Base-by-base conservation (phyloP, 1,140 invertebrate genomes). In the Brachionus koreanus region DNA sequence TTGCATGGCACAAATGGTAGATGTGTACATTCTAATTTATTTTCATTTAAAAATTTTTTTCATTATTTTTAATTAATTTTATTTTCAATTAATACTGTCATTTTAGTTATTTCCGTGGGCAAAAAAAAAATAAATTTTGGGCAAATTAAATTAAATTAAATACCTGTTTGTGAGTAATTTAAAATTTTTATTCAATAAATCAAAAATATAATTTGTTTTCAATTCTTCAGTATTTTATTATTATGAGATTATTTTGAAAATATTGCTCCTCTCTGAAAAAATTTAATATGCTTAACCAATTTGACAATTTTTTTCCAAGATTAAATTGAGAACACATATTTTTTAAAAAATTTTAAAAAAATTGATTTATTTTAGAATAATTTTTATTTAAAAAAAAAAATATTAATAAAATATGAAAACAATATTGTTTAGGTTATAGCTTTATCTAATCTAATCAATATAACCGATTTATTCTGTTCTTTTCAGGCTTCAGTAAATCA, bases 361-460 rank as follows among this genome's bases (percentile, higher is more conserved):
- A 57, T 16, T 5, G 6, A 19, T 67, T 67, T 9, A 35, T n/a
- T 35, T 67, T 33, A 29, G n/a, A 35, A 67, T n/a, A 13, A 33
- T 29, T 35, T 67, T 67, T 67, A 35, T 67, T 67, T 23, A 63
- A 10, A 63, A 63, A 29, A 16, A 23, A 29, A 67, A n/a, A n/a
- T n/a, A n/a, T n/a, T n/a, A n/a, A 67, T 29, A 42, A 72, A 72
- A 72, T 12, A 72, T 69, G 13, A 25, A 19, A 72, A 72, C 42
- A 72, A 42, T 7, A 61, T 61, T 2, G 29, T 29, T 29, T 29
- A 3, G 29, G 29, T 29, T 29, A 29, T 1, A 29, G 29, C 29
- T 29, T 61, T 61, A 1, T 43, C 5, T 72, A 13, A 35, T 65
- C 29, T 52, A 23, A 46, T 46, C 13, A n/a, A n/a, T n/a, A 46